Evolutionary conservation across 64 coral and sea anemone species (phyloP), one percentile per base, ranked within the genome.

Genomic region (Astreopora myriophthalma): DNA sequence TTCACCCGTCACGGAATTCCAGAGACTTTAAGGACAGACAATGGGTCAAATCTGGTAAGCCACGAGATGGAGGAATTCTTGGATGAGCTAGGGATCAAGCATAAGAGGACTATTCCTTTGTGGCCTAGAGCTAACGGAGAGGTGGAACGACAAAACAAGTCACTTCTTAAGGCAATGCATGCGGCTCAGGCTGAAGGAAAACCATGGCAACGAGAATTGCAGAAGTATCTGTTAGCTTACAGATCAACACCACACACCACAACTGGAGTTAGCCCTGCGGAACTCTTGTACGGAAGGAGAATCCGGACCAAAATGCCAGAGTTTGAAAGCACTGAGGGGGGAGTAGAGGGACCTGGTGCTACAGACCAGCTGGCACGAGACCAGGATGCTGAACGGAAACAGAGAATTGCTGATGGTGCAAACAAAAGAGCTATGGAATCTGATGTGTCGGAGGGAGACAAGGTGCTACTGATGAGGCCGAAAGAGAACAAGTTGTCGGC

Each of bases 91-190:
- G 65, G 68, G 37, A 52, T 87, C 36, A 42, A 48, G 33, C 84
- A 87, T 57, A 87, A 69, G 39, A 36, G 22, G 46, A 87, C 84
- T 24, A 48, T 67, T 24, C 84, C 84, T 3, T 32, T 87, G 36
- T 87, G 84, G 84, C 84, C 84, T 24, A 87, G 66, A 46, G 65
- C 65, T 9, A 87, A 71, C 30, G 84, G 84, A 36, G 84, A 86
- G 32, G 84, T 71, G 13, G 84, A 86, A 27, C 52, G 84, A 71
- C 84, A 86, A 86, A 86, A 86, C 42, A 39, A 66, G 10, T 86
- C 84, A 55, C 65, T 86, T 9, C 34, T 37, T 23, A 86, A 86
- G 30, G 32, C 57, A 61, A 74, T 75, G 14, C 25, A 52, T 48
- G 73, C 32, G 32, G 86, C 44, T 5, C 44, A 55, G 24, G 86